A percentile compares a stretch with the other conserved stretches of the same genome.
These are phyloP conservation scores for Galaxias olidus DNA, from an alignment of 2,797 vertebrate genomes.

Conservation along the genomic window DNA sequence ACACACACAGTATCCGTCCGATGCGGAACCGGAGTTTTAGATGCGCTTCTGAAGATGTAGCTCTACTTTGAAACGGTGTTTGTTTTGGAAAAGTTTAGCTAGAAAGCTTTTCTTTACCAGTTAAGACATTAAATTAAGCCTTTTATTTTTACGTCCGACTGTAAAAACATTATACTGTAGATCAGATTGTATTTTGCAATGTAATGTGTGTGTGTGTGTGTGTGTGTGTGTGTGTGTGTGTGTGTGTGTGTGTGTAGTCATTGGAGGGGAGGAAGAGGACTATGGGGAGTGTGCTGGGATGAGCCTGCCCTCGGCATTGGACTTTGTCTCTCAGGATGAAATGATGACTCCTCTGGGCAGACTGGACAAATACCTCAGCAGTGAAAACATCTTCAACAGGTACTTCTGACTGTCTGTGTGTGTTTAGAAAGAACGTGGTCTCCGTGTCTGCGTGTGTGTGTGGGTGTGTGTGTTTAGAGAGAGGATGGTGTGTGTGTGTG, in stretches of 20 bases:
- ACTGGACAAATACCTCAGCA: slow-evolving; percentile 90
- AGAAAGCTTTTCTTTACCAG: too few relatives aligned
- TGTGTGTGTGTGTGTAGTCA: slow-evolving; percentile 86
- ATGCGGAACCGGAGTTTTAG: too few relatives aligned
- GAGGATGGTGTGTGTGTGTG: neutral
- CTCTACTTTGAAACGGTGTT: too few relatives aligned
- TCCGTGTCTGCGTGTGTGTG: neutral
- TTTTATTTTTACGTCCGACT: too few relatives aligned
- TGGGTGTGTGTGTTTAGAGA: neutral
- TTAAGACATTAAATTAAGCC: too few relatives aligned
- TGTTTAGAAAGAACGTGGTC: neutral
- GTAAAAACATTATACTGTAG: too few relatives aligned
- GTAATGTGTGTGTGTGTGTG: neutral
- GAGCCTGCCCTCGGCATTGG: slow-evolving; percentile 91
- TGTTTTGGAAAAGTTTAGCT: too few relatives aligned
- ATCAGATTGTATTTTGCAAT: too few relatives aligned
- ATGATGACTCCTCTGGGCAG: slow-evolving; percentile 89
- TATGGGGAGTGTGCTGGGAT: slow-evolving; percentile 87
- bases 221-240: slow-evolving; percentile 56
- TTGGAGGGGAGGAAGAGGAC: slow-evolving; percentile 91
- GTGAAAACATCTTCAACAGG: slow-evolving; percentile 92
- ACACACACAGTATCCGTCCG: too few relatives aligned
- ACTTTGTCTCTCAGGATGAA: slow-evolving; percentile 93
- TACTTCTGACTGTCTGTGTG: slow-evolving; percentile 36
- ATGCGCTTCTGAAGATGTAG: too few relatives aligned